Evolutionary conservation across 2,797 vertebrate genomes (phyloP).

Genomic region (Euphonia xanthogaster): DNA sequence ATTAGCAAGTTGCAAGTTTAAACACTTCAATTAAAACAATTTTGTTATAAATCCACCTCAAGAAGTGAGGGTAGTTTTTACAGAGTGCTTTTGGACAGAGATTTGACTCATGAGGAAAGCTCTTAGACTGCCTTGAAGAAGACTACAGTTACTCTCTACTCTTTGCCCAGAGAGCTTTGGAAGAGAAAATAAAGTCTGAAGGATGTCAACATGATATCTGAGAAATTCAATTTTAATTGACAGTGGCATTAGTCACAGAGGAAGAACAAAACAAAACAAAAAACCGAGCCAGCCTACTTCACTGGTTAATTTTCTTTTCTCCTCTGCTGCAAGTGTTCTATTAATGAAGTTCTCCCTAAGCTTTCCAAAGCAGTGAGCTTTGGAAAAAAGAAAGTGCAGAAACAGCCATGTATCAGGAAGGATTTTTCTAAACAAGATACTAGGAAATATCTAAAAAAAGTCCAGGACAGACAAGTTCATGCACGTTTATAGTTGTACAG

Average conservation of each 20-base stretch:
- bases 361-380: not conserved
- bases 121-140: not conserved
- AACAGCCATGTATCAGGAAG: not conserved
- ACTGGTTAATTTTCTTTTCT: not conserved
- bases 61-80: not conserved
- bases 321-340: not conserved
- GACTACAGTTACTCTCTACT: not conserved
- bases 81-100: not conserved
- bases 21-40: not conserved
- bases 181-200: not conserved
- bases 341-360: not conserved
- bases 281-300: not conserved
- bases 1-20: not conserved
- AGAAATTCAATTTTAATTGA: conserved; percentile 13
- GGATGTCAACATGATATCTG: not conserved
- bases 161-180: not conserved
- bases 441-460: not conserved
- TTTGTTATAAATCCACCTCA: not conserved
- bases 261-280: not conserved
- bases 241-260: not conserved
- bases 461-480: not conserved
- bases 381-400: not conserved
- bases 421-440: not conserved
- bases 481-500: not conserved
- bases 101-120: not conserved